Percentiles rank a stretch among this genome's conserved stretches.
phyloP scores from a whole-genome alignment of 2,888 invertebrate genomes.

The Escarpia spicata region DNA sequence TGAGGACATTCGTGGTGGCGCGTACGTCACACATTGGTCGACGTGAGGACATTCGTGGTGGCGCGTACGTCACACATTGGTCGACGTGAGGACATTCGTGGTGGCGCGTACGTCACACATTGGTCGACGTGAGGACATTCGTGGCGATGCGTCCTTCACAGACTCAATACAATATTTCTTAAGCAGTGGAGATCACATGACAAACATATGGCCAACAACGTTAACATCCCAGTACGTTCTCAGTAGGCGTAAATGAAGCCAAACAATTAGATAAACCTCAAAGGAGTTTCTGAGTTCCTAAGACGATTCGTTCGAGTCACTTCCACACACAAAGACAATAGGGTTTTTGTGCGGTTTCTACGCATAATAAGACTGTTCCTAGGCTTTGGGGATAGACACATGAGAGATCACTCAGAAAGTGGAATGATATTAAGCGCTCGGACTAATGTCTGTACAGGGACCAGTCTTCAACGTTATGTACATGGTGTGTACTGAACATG shows the following conservation, averaged over 20 bases:
- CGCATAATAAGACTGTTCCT: neutral
- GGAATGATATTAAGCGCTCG: constrained; percentile 3
- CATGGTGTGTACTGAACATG: neutral
- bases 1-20: neutral
- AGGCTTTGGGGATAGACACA: too few relatives aligned
- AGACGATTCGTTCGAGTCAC: neutral
- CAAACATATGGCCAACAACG: neutral
- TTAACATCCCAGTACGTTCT: neutral
- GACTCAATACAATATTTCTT: neutral
- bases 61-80: too few relatives aligned
- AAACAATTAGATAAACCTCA: neutral
- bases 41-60: too few relatives aligned
- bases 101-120: too few relatives aligned
- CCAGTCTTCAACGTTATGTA: neutral
- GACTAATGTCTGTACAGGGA: neutral
- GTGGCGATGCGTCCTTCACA: neutral
- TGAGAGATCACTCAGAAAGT: neutral
- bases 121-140: too few relatives aligned
- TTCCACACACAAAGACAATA: too few relatives aligned
- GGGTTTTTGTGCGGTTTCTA: neutral
- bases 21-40: neutral
- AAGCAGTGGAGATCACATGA: neutral
- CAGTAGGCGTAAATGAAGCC: neutral
- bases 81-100: too few relatives aligned
- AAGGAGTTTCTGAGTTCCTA: neutral